Evolutionary conservation across 37 sponge, comb jelly and placozoan genomes (phyloP).

Genomic region (Aplysina aerophoba): DNA sequence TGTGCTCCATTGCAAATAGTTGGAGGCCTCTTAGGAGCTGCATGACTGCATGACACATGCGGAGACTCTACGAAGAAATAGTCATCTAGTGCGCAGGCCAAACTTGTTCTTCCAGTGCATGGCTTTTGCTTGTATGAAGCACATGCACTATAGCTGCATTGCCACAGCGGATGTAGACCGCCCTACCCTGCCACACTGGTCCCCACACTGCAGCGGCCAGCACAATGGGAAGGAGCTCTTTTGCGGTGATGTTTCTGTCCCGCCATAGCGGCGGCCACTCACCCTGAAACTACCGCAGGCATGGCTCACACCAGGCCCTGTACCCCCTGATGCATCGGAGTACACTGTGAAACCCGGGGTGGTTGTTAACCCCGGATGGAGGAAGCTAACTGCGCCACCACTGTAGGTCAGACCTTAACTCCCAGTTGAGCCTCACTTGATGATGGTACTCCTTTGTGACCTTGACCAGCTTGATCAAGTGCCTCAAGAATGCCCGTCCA

Average conservation of each 20-base stretch:
- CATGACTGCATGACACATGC: no score
- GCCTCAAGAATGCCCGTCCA: constrained; percentile 17
- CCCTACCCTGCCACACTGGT: background rate
- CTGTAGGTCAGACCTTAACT: constrained; percentile 43
- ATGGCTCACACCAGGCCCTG: background rate
- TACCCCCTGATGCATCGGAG: constrained; percentile 15
- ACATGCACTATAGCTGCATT: background rate
- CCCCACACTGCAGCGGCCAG: background rate
- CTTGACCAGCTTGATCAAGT: constrained; percentile 20
- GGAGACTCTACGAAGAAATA: no score
- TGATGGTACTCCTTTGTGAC: constrained; percentile 4
- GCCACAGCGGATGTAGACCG: background rate
- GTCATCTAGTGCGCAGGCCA: no score
- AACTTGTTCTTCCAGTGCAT: no score
- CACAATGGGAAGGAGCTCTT: constrained; percentile 6
- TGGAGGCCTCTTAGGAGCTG: background rate
- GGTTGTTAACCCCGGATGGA: background rate
- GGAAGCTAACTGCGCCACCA: background rate
- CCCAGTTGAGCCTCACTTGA: constrained; percentile 34
- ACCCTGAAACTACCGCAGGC: background rate
- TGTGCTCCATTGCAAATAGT: background rate
- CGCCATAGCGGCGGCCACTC: background rate
- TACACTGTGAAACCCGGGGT: constrained; percentile 4
- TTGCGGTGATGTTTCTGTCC: background rate
- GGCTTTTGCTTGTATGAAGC: background rate